Conservation (phyloP, 92 coral and sea anemone species). For the Diadumene lineata region DNA sequence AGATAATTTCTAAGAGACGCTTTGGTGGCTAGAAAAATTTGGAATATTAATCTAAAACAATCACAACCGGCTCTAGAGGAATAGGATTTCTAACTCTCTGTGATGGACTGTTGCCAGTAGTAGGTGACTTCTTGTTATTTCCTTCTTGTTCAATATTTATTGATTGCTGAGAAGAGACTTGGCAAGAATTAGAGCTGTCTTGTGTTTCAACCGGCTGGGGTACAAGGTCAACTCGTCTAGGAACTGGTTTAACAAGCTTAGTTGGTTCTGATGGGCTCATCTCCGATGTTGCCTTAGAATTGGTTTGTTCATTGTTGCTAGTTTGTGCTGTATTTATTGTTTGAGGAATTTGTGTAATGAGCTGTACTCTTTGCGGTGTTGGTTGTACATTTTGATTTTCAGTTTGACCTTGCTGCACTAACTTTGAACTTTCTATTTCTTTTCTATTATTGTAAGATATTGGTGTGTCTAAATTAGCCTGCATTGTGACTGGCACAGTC, state of each 20-base stretch:
- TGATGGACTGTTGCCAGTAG: neutral
- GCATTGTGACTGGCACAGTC: neutral
- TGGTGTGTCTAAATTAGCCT: too few species aligned
- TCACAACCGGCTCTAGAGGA: conserved; percentile 56
- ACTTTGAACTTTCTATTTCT: too few species aligned
- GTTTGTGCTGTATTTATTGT: too few species aligned
- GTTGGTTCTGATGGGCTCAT: neutral
- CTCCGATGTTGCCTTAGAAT: too few species aligned
- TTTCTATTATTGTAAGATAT: too few species aligned
- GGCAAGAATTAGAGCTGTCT: neutral
- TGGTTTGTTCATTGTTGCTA: too few species aligned
- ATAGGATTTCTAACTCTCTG: conserved; percentile 34
- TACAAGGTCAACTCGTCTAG: neutral
- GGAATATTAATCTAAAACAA: conserved; percentile 37
- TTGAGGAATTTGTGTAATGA: too few species aligned
- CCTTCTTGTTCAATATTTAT: neutral
- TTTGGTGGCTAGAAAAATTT: too few species aligned
- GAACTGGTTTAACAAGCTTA: neutral
- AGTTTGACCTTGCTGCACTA: too few species aligned
- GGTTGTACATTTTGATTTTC: too few species aligned
- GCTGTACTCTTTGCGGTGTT: too few species aligned
- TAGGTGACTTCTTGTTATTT: neutral
- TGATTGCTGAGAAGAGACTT: neutral
- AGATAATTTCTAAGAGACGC: too few species aligned
- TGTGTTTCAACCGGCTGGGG: neutral